Conservation (phyloP, 2,113 vertebrate species). For the Erythrolamprus reginae region DNA sequence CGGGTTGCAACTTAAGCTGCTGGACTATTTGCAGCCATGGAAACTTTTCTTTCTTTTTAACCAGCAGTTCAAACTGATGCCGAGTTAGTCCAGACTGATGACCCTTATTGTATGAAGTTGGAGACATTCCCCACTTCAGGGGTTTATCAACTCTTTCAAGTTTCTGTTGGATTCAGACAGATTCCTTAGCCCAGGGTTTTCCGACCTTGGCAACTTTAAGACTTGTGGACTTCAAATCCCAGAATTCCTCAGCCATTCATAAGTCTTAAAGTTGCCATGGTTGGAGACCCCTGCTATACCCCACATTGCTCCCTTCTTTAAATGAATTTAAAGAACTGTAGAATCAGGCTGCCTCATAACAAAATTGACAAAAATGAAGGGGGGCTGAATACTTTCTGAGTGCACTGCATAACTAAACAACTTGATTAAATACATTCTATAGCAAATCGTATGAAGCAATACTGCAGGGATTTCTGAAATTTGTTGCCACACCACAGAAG, state of each 20-base stretch:
- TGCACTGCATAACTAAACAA: too few relatives aligned
- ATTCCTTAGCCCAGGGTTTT: background rate
- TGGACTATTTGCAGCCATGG: background rate
- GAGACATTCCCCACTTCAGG: background rate
- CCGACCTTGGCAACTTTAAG: too few relatives aligned
- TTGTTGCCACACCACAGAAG: background rate
- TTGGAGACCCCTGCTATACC: too few relatives aligned
- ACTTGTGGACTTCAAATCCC: too few relatives aligned
- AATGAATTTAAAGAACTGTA: too few relatives aligned
- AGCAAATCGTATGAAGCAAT: background rate
- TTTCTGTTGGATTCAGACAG: background rate
- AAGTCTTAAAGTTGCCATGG: too few relatives aligned
- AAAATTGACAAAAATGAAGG: too few relatives aligned
- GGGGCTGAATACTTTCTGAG: too few relatives aligned
- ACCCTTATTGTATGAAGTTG: slow-evolving; percentile 9
- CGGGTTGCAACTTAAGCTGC: slow-evolving; percentile 43
- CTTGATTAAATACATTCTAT: background rate
- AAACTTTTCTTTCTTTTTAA: slow-evolving; percentile 25
- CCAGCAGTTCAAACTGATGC: slow-evolving; percentile 48
- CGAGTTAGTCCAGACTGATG: slow-evolving; percentile 47
- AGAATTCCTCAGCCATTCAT: too few relatives aligned
- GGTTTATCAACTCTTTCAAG: background rate
- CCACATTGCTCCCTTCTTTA: too few relatives aligned
- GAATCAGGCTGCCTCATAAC: too few relatives aligned
- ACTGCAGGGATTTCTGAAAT: background rate